phyloP scores from a whole-genome alignment of 2,888 invertebrate species.

The Caenorhabditis doughertyi region DNA sequence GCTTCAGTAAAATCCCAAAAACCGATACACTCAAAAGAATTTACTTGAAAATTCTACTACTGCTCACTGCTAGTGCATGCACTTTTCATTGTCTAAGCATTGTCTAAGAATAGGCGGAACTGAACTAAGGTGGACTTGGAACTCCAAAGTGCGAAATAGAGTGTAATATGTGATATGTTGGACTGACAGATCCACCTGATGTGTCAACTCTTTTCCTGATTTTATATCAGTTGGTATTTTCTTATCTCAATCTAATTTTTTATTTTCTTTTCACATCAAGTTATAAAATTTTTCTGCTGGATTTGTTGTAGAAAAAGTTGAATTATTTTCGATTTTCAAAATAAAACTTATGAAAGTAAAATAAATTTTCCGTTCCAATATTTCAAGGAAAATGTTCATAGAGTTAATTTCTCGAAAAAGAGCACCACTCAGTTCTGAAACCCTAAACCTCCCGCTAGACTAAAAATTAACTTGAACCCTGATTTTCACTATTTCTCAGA shows the following conservation, averaged over 20 bases:
- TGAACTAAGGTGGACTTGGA: constrained; percentile 32
- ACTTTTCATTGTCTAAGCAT: constrained; percentile 32
- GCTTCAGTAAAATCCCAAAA: constrained; percentile 51
- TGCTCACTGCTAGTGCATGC: constrained; percentile 13
- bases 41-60: constrained; percentile 47
- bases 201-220: neutral
- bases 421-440: too few relatives aligned
- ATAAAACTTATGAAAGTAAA: neutral
- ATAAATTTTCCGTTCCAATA: too few relatives aligned
- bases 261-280: neutral
- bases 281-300: neutral
- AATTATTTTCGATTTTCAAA: neutral
- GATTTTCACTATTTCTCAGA: neutral
- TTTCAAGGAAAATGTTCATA: too few relatives aligned
- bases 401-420: too few relatives aligned
- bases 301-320: too few relatives aligned
- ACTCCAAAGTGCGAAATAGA: constrained; percentile 35
- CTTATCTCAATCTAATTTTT: neutral
- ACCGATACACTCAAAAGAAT: constrained; percentile 59
- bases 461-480: too few relatives aligned
- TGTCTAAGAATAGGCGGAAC: constrained; percentile 31
- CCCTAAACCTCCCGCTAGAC: too few relatives aligned
- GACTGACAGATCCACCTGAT: neutral
- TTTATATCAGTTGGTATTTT: neutral
- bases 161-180: constrained; percentile 14